Conservation (phyloP, 2,888 invertebrate species). For the Malthinus flaveolus region DNA sequence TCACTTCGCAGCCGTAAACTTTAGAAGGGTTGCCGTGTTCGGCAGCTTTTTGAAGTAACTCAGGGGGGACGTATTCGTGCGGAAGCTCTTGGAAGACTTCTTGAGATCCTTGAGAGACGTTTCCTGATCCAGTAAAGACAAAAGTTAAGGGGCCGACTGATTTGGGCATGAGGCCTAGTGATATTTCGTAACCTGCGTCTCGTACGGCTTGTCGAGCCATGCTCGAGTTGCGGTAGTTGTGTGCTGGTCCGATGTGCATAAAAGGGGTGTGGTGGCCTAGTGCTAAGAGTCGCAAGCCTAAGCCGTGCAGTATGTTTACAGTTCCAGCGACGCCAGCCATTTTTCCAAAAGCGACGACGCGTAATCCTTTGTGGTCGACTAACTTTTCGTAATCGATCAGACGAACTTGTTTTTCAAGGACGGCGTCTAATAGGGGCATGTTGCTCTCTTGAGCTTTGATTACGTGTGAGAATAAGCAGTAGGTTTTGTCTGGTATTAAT, state of each 20-base stretch:
- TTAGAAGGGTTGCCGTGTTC: conserved; percentile 96
- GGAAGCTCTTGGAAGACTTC: conserved; percentile 96
- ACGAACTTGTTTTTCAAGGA: conserved; percentile 94
- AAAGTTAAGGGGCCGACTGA: conserved; percentile 97
- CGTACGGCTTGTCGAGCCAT: conserved; percentile 97
- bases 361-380: conserved; percentile 83
- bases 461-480: conserved; percentile 98
- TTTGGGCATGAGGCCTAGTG: conserved; percentile 91
- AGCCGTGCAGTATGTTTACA: conserved; percentile 97
- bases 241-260: conserved; percentile 98
- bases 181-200: conserved; percentile 99
- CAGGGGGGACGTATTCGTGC: conserved; percentile 95
- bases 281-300: conserved; percentile 90
- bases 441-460: conserved; percentile 99
- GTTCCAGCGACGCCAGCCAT: conserved; percentile 98
- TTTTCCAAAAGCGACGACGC: conserved; percentile 98
- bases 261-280: conserved; percentile 99
- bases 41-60: conserved; percentile 92
- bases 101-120: conserved; percentile 90
- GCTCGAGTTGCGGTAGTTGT: conserved; percentile 96
- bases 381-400: conserved; percentile 97
- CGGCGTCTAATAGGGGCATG: conserved; percentile 95
- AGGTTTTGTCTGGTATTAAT: conserved; percentile 94
- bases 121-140: conserved; percentile 97
- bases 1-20: conserved; percentile 94